A percentile compares a stretch with the other conserved stretches of the same genome.
These are phyloP conservation scores for Spinibarbus caldwelli DNA, from an alignment of 2,797 vertebrate species.

Conservation along the genomic window DNA sequence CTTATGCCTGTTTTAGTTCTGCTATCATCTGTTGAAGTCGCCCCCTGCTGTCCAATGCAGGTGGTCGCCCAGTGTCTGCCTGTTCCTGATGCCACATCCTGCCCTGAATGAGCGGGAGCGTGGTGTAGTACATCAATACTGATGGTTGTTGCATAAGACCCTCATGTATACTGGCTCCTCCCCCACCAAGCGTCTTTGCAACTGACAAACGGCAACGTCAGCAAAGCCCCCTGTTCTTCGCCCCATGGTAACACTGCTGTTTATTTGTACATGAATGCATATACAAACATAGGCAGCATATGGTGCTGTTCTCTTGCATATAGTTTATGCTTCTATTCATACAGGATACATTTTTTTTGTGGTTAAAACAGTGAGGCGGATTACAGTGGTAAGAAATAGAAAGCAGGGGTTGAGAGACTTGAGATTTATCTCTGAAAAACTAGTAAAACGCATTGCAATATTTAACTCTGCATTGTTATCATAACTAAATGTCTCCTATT, in stretches of 20 bases:
- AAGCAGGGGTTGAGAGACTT: neutral
- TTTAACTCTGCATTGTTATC: neutral
- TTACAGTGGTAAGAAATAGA: neutral
- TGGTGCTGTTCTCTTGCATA: neutral
- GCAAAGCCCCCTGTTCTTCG: slow-evolving; percentile 28
- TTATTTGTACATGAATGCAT: slow-evolving; percentile 21
- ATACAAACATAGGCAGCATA: neutral
- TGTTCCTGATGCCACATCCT: slow-evolving; percentile 49
- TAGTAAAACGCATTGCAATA: neutral
- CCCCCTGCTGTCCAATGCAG: slow-evolving; percentile 40
- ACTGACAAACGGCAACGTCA: slow-evolving; percentile 19
- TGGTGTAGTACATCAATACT: slow-evolving; percentile 29
- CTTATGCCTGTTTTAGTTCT: neutral
- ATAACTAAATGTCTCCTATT: neutral
- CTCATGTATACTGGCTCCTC: neutral
- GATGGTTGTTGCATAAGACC: slow-evolving; percentile 52
- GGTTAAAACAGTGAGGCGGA: neutral
- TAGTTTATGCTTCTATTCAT: neutral
- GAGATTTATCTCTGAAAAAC: neutral
- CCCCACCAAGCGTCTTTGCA: slow-evolving; percentile 31
- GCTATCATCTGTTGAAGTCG: neutral
- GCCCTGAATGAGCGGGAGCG: slow-evolving; percentile 7
- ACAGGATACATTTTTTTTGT: neutral
- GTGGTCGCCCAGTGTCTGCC: neutral
- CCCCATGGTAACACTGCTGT: slow-evolving; percentile 39